Percentiles rank a stretch among this genome's conserved stretches.
Evolutionary conservation across 2,797 vertebrate species (phyloP).

Genomic region (Vespertilio murinus): DNA sequence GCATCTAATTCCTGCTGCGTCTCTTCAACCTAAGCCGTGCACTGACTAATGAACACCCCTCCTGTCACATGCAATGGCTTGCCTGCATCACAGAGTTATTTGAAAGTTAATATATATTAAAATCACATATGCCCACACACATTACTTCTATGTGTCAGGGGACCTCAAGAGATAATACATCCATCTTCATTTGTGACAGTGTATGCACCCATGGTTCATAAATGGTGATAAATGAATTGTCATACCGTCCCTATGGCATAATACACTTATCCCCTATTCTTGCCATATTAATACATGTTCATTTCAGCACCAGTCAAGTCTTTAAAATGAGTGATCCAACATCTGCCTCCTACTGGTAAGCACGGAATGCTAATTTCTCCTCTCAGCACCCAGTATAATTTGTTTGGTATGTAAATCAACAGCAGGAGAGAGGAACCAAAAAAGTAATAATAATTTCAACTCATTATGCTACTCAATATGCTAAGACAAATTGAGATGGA

Average conservation of each 20-base stretch:
- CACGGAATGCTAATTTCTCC: slow-evolving; percentile 70
- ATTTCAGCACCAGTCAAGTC: slow-evolving; percentile 56
- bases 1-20: slow-evolving; percentile 40
- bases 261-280: slow-evolving; percentile 67
- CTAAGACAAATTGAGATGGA: slow-evolving; percentile 41
- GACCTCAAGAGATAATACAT: slow-evolving; percentile 69
- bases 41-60: slow-evolving; percentile 57
- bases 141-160: slow-evolving; percentile 58
- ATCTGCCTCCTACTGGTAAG: slow-evolving; percentile 60
- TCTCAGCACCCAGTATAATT: slow-evolving; percentile 52
- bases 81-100: slow-evolving; percentile 64
- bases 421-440: slow-evolving; percentile 48
- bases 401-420: slow-evolving; percentile 67
- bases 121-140: slow-evolving; percentile 69
- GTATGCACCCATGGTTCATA: slow-evolving; percentile 72
- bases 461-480: slow-evolving; percentile 51
- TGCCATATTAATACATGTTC: slow-evolving; percentile 54
- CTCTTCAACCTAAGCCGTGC: slow-evolving; percentile 11
- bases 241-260: slow-evolving; percentile 55
- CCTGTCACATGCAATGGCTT: slow-evolving; percentile 47
- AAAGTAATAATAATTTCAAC: slow-evolving; percentile 61
- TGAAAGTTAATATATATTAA: slow-evolving; percentile 78
- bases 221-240: slow-evolving; percentile 74
- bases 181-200: slow-evolving; percentile 69
- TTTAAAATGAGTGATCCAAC: slow-evolving; percentile 58